Evolutionary conservation across 2,888 invertebrate genomes (phyloP).

Genomic region (Graphium colonna): DNA sequence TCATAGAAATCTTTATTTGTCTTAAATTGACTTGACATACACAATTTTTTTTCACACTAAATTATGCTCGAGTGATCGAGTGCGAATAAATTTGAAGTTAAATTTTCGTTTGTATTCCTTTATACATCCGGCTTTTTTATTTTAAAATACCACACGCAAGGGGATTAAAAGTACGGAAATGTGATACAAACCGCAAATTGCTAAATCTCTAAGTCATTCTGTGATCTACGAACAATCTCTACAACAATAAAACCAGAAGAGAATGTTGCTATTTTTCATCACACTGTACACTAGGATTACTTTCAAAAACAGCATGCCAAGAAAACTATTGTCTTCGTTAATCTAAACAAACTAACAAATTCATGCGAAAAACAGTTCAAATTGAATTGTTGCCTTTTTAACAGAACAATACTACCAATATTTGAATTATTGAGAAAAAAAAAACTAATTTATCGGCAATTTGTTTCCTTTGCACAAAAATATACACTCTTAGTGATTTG

Average conservation of each 20-base stretch:
- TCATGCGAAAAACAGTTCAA: constrained; percentile 8
- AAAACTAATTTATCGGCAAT: neutral
- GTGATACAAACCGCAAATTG: neutral
- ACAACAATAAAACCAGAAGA: constrained; percentile 1
- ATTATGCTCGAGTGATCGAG: too few relatives aligned
- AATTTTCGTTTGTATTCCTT: too few relatives aligned
- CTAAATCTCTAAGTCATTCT: constrained; percentile 3
- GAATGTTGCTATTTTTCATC: neutral
- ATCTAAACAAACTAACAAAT: constrained; percentile 1
- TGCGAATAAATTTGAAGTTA: too few relatives aligned
- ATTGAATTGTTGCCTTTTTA: neutral
- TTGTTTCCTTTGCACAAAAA: neutral
- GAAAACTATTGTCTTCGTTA: neutral
- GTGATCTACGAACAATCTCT: constrained; percentile 11
- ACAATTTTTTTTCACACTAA: too few relatives aligned
- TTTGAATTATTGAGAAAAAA: neutral
- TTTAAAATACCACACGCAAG: neutral
- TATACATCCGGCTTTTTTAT: neutral
- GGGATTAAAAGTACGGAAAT: neutral
- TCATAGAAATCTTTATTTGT: too few relatives aligned
- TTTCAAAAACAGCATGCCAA: constrained; percentile 17
- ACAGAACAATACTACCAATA: neutral
- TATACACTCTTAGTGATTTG: too few relatives aligned
- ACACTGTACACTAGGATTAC: constrained; percentile 6
- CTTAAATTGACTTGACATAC: too few relatives aligned